phyloP scores from a whole-genome alignment of 2,888 invertebrate genomes.

The Willowsia nigromaculata region DNA sequence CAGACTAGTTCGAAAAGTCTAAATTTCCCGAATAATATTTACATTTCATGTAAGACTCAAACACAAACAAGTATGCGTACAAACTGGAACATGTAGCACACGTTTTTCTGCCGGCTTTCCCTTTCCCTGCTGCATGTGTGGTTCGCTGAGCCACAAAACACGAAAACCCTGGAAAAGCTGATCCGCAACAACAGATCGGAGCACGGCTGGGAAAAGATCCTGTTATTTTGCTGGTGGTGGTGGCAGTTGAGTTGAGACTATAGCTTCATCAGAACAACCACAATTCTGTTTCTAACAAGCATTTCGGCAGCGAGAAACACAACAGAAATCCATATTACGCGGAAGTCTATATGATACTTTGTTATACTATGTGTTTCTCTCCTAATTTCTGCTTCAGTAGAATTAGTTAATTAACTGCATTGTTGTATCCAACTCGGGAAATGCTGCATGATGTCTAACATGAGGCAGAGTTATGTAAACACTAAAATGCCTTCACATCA shows the following conservation, averaged over 20 bases:
- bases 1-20: background rate
- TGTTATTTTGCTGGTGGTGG: background rate
- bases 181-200: background rate
- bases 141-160: background rate
- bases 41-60: background rate
- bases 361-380: background rate
- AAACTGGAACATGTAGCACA: background rate
- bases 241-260: background rate
- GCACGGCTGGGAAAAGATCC: background rate
- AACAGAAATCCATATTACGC: too few relatives aligned
- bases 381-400: background rate
- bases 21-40: conserved; percentile 2
- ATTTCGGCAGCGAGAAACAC: too few relatives aligned
- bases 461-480: background rate
- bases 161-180: background rate
- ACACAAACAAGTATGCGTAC: background rate
- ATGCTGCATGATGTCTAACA: too few relatives aligned
- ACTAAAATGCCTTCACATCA: background rate
- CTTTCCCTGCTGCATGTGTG: background rate
- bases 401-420: background rate
- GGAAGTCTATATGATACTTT: background rate
- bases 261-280: background rate
- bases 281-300: background rate
- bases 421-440: too few relatives aligned
- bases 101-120: background rate